These are phyloP conservation scores for Aelia acuminata DNA, from an alignment of 2,888 invertebrate genomes.

Conservation along the genomic window DNA sequence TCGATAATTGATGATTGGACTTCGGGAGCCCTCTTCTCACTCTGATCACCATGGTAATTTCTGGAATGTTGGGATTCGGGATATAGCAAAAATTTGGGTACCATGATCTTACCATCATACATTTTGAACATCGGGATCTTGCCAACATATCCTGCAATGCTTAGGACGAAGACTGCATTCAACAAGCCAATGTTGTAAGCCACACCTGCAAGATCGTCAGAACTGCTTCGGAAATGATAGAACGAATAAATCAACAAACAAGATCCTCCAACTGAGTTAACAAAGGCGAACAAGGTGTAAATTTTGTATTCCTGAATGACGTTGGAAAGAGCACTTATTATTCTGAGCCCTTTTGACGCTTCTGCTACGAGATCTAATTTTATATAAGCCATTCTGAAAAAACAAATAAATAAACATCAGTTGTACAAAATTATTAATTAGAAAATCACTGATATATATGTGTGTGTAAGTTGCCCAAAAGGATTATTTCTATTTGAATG, in stretches of 20 bases:
- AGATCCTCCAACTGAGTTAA: not conserved
- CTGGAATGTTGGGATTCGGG: no score
- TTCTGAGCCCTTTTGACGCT: not conserved
- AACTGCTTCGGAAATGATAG: not conserved
- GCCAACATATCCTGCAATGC: not conserved
- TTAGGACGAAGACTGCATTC: not conserved
- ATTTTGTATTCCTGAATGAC: not conserved
- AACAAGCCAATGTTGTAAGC: slow-evolving; percentile 3
- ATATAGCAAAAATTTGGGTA: no score
- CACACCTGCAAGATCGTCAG: not conserved
- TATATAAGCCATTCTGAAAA: not conserved
- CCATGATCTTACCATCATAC: not conserved
- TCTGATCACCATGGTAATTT: no score
- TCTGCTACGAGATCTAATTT: not conserved
- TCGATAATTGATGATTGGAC: no score
- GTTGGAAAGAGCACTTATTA: not conserved
- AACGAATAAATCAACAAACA: not conserved
- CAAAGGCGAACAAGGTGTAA: not conserved
- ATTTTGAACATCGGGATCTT: not conserved
- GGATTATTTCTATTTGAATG: no score
- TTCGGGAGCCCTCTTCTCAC: no score
- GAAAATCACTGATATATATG: no score
- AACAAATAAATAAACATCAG: not conserved
- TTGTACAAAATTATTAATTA: no score
- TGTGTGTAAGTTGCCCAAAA: no score